Conservation (phyloP, 2,888 invertebrate genomes). For the Frankliniella intonsa region DNA sequence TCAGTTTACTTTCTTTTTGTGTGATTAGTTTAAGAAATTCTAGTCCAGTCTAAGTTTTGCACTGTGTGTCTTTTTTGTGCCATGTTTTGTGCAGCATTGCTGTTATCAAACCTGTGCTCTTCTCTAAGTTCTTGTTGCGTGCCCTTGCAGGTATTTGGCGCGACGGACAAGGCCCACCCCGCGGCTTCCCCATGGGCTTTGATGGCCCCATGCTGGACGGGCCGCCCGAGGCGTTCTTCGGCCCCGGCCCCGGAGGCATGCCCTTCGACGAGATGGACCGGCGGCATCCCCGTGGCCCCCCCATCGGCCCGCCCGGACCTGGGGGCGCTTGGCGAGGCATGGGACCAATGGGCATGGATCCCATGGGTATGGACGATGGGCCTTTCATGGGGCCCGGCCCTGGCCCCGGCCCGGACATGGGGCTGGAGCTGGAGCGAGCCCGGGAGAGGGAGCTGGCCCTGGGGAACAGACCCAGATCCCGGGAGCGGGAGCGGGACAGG, state of each 20-base stretch:
- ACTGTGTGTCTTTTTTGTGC: no score
- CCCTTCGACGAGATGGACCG: constrained; percentile 41
- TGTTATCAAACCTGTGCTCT: no score
- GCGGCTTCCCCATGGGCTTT: constrained; percentile 24
- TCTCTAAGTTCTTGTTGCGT: not conserved
- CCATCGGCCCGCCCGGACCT: constrained; percentile 37
- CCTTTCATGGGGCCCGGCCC: constrained; percentile 36
- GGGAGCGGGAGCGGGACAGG: constrained; percentile 38
- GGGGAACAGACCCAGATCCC: constrained; percentile 37
- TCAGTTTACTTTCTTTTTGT: no score
- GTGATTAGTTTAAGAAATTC: no score
- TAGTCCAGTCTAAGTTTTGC: no score
- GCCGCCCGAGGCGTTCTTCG: not conserved
- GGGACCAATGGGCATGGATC: constrained; percentile 38
- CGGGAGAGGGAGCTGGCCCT: constrained; percentile 31
- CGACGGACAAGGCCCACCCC: not conserved
- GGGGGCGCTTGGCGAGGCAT: constrained; percentile 38
- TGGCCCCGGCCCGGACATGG: constrained; percentile 29
- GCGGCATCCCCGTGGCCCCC: constrained; percentile 38
- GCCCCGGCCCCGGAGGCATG: constrained; percentile 25
- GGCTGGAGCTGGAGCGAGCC: constrained; percentile 32
- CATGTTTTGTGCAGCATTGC: no score
- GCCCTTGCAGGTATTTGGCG: not conserved
- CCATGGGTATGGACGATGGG: constrained; percentile 38
- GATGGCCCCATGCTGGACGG: constrained; percentile 32